A percentile compares a stretch with the other conserved stretches of the same genome.
These are phyloP conservation scores for Arctocebus calabarensis DNA, from an alignment of 2,797 vertebrate species.

Conservation along the genomic window DNA sequence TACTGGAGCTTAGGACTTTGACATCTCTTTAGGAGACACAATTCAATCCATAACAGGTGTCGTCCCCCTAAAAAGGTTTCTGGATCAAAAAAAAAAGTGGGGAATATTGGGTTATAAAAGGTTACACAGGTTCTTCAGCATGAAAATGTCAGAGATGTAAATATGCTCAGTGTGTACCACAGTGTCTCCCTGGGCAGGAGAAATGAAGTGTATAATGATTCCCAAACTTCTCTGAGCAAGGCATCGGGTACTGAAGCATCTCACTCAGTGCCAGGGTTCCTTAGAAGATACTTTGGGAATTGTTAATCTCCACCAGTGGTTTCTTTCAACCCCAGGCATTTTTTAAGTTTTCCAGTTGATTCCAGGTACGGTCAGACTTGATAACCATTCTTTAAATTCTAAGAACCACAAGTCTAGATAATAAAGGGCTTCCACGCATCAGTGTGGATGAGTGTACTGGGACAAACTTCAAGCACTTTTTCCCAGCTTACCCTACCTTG, in stretches of 20 bases:
- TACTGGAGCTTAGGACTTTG: background rate
- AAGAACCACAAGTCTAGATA: background rate
- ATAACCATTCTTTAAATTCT: background rate
- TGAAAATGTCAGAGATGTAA: background rate
- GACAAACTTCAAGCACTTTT: background rate
- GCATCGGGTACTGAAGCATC: background rate
- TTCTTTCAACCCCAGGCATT: background rate
- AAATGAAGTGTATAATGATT: background rate
- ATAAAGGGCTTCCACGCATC: background rate
- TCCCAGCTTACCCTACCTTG: background rate
- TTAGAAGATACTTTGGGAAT: background rate
- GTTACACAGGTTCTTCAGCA: background rate
- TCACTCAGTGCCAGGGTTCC: background rate
- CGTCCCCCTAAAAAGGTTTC: background rate
- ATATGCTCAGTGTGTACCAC: background rate
- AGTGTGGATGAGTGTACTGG: background rate
- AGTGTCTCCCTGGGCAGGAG: background rate
- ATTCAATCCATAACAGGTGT: background rate
- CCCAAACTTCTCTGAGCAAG: background rate
- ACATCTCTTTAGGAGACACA: background rate
- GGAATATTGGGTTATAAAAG: background rate
- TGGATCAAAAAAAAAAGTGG: background rate
- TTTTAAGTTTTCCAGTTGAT: background rate
- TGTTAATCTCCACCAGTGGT: background rate
- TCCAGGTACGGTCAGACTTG: background rate